Evolutionary conservation across 2,113 vertebrate genomes (phyloP), one percentile per base, ranked within the genome.

Genomic region (Pyrgilauda ruficollis): DNA sequence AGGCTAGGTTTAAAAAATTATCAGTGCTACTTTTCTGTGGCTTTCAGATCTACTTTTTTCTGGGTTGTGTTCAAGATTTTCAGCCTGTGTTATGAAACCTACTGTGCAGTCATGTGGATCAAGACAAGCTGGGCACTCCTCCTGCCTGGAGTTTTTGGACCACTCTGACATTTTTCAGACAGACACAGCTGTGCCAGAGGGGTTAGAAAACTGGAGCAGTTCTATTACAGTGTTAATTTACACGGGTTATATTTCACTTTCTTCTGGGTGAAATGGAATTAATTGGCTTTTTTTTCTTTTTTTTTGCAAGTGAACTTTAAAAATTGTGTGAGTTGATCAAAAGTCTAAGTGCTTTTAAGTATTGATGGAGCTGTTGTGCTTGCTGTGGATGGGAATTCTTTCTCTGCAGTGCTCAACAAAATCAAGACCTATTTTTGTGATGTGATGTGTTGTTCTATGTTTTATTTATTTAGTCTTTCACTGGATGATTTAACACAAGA

Each of bases 381-480:
- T 84, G 49, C 41, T 58, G 18, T 39, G 41, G 44, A 41, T 87
- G 39, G 21, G 75, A 86, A 73, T 74, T 90, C 31, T 83, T 93
- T 73, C 85, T 50, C 55, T 69, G 33, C 13, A 84, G 55, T 30
- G 26, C 19, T 62, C 19, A 67, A 79, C 27, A 93, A 87, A 96
- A 33, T 8, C 46, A 62, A 88, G 68, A 66, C 15, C 35, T 74
- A 39, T 86, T 80, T 89, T 68, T 84, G 26, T 74, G 61, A 66
- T 61, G 52, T 55, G 61, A 41, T 63, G 21, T 87, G 64, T 62
- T 73, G 33, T 41, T 80, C 33, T 43, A 39, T 82, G 46, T 63
- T 92, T 92, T 95, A 72, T 90, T 92, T 86, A 91, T 94, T 84
- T 18, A 31, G 17, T 37, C 53, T 87, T 93, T 79, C 84, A 31